phyloP scores from a whole-genome alignment of 2,113 vertebrate species.

The Herpetotheres cachinnans region DNA sequence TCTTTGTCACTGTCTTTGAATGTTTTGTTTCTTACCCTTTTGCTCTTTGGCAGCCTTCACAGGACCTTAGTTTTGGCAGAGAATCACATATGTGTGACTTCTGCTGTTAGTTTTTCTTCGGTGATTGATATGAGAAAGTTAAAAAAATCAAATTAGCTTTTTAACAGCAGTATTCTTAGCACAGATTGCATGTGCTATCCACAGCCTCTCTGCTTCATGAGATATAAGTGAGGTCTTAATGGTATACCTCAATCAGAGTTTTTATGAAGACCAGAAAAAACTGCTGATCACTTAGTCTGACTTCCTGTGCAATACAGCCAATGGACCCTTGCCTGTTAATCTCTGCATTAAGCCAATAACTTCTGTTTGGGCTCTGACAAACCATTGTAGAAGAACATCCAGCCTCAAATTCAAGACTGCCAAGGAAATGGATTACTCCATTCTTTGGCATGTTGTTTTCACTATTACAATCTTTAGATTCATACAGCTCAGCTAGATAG shows the following conservation, averaged over 20 bases:
- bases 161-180: not conserved
- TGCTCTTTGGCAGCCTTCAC: not conserved
- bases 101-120: not conserved
- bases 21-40: not conserved
- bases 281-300: not conserved
- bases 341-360: not conserved
- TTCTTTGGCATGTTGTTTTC: not conserved
- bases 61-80: not conserved
- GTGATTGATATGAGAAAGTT: not conserved
- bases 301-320: not conserved
- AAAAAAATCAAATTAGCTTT: not conserved
- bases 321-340: not conserved
- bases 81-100: not conserved
- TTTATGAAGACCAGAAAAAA: not conserved
- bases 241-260: not conserved
- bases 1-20: not conserved
- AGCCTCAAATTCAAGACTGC: not conserved
- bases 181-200: not conserved
- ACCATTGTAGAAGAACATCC: not conserved
- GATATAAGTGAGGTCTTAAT: not conserved
- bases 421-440: not conserved
- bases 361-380: not conserved
- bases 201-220: not conserved
- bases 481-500: not conserved
- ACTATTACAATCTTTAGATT: not conserved